phyloP scores from a whole-genome alignment of 2,888 invertebrate genomes.

The Muscina levida region DNA sequence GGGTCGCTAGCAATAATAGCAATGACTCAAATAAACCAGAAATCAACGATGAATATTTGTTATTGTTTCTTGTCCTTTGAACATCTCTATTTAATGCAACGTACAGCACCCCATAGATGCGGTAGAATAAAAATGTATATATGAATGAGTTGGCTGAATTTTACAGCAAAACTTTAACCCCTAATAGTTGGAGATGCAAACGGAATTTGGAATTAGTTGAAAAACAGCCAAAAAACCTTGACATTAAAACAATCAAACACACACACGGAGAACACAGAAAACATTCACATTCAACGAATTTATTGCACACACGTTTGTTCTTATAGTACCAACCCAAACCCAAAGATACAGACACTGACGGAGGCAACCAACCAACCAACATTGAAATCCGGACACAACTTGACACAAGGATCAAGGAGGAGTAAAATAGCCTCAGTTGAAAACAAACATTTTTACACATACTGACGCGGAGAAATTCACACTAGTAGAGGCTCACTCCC shows the following conservation, averaged over 20 bases:
- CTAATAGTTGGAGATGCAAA: constrained; percentile 24
- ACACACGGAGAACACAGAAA: no score
- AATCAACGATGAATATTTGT: no score
- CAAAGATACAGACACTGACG: constrained; percentile 5
- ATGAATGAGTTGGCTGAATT: not conserved
- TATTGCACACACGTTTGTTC: not conserved
- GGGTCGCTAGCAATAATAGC: no score
- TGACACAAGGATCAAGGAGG: constrained; percentile 16
- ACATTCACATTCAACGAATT: not conserved
- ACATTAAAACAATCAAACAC: constrained; percentile 43
- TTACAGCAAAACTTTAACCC: constrained; percentile 23
- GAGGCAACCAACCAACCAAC: constrained; percentile 16
- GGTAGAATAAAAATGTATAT: not conserved
- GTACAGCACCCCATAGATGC: no score
- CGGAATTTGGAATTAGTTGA: constrained; percentile 46
- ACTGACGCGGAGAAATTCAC: not conserved
- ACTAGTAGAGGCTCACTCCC: not conserved
- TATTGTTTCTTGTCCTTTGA: no score
- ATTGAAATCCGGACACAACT: constrained; percentile 30
- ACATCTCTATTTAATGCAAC: no score
- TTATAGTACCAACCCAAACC: not conserved
- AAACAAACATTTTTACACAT: not conserved
- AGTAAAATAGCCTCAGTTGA: constrained; percentile 3
- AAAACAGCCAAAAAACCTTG: constrained; percentile 59
- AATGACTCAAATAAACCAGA: no score